Base-by-base conservation (phyloP, 2,888 invertebrate genomes). In the Eucera pruinosa region DNA sequence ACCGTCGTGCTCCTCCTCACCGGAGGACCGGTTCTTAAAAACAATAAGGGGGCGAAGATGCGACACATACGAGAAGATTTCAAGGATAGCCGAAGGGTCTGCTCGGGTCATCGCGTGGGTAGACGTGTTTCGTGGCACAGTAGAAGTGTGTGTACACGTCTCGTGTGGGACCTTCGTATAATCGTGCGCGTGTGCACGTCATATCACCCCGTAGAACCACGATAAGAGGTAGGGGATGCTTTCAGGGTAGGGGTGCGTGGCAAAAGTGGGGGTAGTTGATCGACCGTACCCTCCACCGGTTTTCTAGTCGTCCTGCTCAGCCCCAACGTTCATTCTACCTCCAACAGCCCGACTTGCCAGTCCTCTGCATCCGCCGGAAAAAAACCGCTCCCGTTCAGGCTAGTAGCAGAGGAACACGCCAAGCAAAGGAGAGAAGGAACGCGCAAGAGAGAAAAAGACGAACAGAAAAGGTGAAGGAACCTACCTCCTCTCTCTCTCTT, bases 301-400 rank as follows among this genome's bases (percentile, higher is more conserved):
- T 80, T 84, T 82, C 85, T 79, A 80, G 80, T 75, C 84, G 80
- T 84, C 82, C 86, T 78, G 80, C 66, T 70, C 75, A 72, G 80
- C 78, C 60, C 80, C 80, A 74, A 85, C 84, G 78, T 74, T 85
- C 86, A 86, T 86, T 86, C 83, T 80, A 77, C 69, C 80, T 75
- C 78, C 82, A 75, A 47, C 75, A 75, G 80, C 66, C 83, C 78
- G 73, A 77, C 64, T 30, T 43, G 60, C 39, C 47, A 61, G 82
- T 80, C 68, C 77, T 61, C 73, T 58, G 55, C 27, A 52, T 45
- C 45, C 65, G 23, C 23, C n/a, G 47, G n/a, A n/a, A n/a, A n/a
- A 50, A 48, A 20, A 30, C n/a, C 64, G 25, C 15, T 54, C 3
- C n/a, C 9, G 15, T n/a, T n/a, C n/a, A n/a, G n/a, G n/a, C n/a